phyloP scores from a whole-genome alignment of 2,113 vertebrate genomes.

The Rutilus rutilus region DNA sequence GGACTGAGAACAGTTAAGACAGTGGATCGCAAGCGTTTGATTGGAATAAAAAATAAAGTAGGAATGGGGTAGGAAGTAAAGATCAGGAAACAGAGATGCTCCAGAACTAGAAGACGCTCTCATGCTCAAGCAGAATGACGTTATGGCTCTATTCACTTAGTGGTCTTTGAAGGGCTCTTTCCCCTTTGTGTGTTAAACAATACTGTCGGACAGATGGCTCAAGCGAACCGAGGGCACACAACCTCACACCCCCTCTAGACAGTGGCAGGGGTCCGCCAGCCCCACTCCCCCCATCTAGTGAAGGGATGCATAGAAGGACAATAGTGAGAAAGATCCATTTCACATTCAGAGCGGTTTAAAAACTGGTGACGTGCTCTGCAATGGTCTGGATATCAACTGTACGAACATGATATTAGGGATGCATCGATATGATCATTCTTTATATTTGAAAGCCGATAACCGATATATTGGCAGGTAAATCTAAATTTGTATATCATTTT shows the following conservation, averaged over 20 bases:
- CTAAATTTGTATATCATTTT: too few species aligned
- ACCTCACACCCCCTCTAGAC: slow-evolving; percentile 44
- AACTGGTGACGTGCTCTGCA: not conserved
- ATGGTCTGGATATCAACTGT: not conserved
- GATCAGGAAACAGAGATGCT: slow-evolving; percentile 16
- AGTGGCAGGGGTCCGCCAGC: slow-evolving; percentile 33
- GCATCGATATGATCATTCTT: too few species aligned
- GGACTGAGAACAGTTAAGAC: not conserved
- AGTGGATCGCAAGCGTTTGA: not conserved
- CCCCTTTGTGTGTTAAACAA: slow-evolving; percentile 65
- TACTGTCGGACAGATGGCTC: slow-evolving; percentile 64
- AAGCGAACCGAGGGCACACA: slow-evolving; percentile 38
- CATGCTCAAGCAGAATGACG: slow-evolving; percentile 42
- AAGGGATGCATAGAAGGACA: not conserved
- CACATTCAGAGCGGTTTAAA: not conserved
- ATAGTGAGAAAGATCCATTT: not conserved
- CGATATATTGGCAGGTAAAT: too few species aligned
- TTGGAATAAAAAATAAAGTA: not conserved
- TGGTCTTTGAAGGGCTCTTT: slow-evolving; percentile 55
- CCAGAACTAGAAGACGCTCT: slow-evolving; percentile 18
- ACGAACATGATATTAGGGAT: too few species aligned
- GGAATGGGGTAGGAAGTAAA: not conserved
- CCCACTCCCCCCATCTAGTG: slow-evolving; percentile 14
- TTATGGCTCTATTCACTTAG: slow-evolving; percentile 51
- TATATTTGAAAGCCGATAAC: too few species aligned